These are phyloP conservation scores for Penaeus vannamei DNA, from an alignment of 1,140 invertebrate genomes.

Conservation along the genomic window DNA sequence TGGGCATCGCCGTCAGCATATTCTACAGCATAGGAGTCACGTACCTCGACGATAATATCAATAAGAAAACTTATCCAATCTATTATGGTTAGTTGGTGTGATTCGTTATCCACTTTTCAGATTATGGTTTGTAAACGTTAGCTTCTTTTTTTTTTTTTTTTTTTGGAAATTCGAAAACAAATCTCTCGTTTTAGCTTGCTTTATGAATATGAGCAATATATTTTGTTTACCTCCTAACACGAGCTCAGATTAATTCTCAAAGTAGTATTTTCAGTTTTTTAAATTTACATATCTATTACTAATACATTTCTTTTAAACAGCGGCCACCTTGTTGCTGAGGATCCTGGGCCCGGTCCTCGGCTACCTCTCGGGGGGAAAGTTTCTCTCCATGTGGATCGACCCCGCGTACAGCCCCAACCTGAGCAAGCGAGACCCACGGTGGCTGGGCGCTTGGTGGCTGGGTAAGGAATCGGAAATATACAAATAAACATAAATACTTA, in stretches of 20 bases:
- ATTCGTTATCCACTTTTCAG: not conserved
- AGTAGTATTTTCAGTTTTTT: no score
- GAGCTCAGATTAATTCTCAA: no score
- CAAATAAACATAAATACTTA: no score
- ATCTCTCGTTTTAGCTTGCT: no score
- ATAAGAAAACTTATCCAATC: slow-evolving; percentile 78
- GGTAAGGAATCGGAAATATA: slow-evolving; percentile 48
- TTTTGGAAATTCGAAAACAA: no score
- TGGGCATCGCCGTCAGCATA: slow-evolving; percentile 79
- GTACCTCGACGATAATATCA: slow-evolving; percentile 73
- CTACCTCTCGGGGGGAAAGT: slow-evolving; percentile 52
- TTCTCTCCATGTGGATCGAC: slow-evolving; percentile 47
- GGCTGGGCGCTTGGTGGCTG: slow-evolving; percentile 72
- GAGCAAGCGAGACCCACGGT: slow-evolving; percentile 69
- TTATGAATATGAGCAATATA: no score
- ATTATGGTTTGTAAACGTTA: not conserved
- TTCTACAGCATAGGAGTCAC: slow-evolving; percentile 80
- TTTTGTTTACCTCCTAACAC: no score
- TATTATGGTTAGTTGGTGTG: slow-evolving; percentile 22
- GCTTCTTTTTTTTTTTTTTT: no score
- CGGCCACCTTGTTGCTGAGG: slow-evolving; percentile 41
- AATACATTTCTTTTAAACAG: not conserved
- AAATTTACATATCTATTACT: not conserved
- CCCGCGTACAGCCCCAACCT: slow-evolving; percentile 45
- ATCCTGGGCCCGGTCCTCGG: slow-evolving; percentile 57